phyloP scores from a whole-genome alignment of 2,113 vertebrate species.

The Aegithalos caudatus region DNA sequence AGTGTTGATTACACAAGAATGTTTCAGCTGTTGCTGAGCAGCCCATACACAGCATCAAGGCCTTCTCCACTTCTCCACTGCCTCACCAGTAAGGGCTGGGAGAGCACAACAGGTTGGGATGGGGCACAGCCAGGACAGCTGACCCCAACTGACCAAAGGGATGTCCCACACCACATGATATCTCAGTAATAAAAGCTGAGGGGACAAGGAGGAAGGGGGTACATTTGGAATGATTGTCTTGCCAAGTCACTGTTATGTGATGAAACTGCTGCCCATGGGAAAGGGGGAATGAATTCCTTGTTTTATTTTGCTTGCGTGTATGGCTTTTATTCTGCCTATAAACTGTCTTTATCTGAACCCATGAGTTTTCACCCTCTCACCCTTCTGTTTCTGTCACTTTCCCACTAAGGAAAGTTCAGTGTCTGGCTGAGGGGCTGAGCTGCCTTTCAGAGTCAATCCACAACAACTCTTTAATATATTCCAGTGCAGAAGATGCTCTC shows the following conservation, averaged over 20 bases:
- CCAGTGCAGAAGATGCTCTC: neutral
- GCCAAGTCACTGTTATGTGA: accelerated
- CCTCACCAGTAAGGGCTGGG: neutral
- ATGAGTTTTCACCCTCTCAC: neutral
- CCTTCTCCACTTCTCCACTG: accelerated
- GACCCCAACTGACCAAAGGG: neutral
- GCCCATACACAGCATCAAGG: neutral
- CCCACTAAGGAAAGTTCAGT: neutral
- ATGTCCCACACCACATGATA: accelerated
- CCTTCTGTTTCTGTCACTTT: neutral
- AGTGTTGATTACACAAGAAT: neutral
- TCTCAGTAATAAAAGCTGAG: neutral
- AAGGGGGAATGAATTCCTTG: accelerated
- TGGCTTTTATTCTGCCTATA: neutral
- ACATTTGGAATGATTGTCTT: accelerated
- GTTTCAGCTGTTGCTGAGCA: neutral
- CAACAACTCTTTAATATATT: neutral
- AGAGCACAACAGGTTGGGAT: accelerated
- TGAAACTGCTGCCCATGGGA: neutral
- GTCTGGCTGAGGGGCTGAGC: neutral
- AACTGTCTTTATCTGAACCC: neutral
- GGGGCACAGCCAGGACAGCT: neutral
- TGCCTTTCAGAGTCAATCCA: neutral
- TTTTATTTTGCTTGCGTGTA: neutral
- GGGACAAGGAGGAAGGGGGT: neutral